phyloP scores from a whole-genome alignment of 2,888 invertebrate genomes.

The Stenurella melanura region DNA sequence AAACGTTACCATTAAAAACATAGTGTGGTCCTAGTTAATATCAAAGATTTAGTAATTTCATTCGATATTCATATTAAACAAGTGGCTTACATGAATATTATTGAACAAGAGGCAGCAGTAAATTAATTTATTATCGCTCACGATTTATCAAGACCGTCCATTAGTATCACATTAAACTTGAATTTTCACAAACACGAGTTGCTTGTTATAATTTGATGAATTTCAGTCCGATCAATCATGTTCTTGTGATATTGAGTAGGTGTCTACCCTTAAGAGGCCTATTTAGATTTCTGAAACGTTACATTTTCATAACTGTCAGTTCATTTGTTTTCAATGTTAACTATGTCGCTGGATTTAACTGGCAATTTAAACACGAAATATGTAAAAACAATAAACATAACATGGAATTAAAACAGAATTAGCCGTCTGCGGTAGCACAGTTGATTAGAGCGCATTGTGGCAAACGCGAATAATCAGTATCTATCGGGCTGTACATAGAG shows the following conservation, averaged over 20 bases:
- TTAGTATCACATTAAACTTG: not conserved
- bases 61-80: too few relatives aligned
- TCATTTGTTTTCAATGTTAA: not conserved
- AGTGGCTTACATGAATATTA: not conserved
- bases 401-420: too few relatives aligned
- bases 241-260: not conserved
- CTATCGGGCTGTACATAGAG: too few relatives aligned
- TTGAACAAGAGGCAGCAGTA: not conserved
- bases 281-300: not conserved
- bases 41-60: too few relatives aligned
- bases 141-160: not conserved
- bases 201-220: constrained; percentile 3
- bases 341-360: not conserved
- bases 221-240: not conserved
- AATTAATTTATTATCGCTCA: not conserved
- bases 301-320: not conserved
- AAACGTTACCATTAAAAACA: too few relatives aligned
- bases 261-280: not conserved
- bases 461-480: too few relatives aligned
- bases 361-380: too few relatives aligned
- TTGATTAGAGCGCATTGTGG: too few relatives aligned
- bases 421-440: too few relatives aligned
- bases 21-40: too few relatives aligned
- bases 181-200: constrained; percentile 7
- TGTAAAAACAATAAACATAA: too few relatives aligned